These are phyloP conservation scores for Drosophila mercatorum DNA, from an alignment of 2,888 invertebrate genomes.

Conservation along the genomic window DNA sequence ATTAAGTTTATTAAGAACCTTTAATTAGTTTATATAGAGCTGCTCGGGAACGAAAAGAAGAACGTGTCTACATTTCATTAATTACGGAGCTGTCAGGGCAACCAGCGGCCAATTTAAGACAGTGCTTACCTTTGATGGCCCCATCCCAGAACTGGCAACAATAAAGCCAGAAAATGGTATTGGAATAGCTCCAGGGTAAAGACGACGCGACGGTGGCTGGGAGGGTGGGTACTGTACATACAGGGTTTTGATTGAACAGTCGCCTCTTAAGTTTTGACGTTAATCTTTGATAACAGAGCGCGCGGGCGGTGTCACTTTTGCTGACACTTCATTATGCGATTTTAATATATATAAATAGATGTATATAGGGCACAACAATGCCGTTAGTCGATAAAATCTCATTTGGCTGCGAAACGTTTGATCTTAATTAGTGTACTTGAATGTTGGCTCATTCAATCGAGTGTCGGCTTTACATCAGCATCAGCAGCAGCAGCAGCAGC, in stretches of 20 bases:
- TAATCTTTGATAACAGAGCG: conserved; percentile 68
- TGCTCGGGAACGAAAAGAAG: conserved; percentile 25
- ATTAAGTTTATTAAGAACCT: conserved; percentile 74
- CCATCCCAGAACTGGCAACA: conserved; percentile 45
- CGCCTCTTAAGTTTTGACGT: conserved; percentile 74
- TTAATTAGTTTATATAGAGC: conserved; percentile 65
- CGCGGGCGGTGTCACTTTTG: conserved; percentile 52
- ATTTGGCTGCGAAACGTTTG: conserved; percentile 70
- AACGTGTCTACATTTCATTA: conserved; percentile 72
- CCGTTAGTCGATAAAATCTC: conserved; percentile 61
- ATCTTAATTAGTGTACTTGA: conserved; percentile 79
- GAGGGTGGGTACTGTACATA: conserved; percentile 5
- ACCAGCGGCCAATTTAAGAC: conserved; percentile 56
- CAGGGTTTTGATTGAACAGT: conserved; percentile 72
- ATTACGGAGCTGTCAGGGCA: conserved; percentile 62
- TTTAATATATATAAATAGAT: conserved; percentile 58
- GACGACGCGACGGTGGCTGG: neutral
- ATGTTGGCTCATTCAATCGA: conserved; percentile 57
- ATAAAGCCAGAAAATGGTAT: conserved; percentile 11
- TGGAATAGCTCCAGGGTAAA: neutral
- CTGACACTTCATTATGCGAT: conserved; percentile 79
- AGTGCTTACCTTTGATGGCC: conserved; percentile 68
- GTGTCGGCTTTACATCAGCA: conserved; percentile 74
- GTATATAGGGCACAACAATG: conserved; percentile 59
- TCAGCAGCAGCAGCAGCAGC: neutral